These are phyloP conservation scores for Dasypolia templi DNA, from an alignment of 2,888 invertebrate genomes.

Conservation along the genomic window DNA sequence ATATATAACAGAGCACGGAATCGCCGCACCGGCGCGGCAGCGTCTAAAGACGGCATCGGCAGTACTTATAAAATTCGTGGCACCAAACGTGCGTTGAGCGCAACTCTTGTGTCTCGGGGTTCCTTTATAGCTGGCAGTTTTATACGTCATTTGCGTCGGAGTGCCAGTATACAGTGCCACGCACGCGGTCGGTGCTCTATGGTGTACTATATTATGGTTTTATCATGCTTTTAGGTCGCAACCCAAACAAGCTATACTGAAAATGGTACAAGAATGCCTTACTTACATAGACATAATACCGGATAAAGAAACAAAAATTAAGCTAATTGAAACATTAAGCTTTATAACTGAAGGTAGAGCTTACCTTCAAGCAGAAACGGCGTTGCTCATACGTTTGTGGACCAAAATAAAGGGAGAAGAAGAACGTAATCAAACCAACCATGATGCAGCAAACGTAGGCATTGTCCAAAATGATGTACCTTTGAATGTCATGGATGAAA, in stretches of 20 bases:
- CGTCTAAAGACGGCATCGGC: neutral
- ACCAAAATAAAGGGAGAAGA: slow-evolving; percentile 21
- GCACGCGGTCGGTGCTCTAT: neutral
- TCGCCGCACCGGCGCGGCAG: neutral
- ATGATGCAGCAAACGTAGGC: neutral
- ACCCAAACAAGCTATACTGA: slow-evolving; percentile 98
- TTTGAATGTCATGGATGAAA: slow-evolving; percentile 19
- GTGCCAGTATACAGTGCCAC: too few species aligned
- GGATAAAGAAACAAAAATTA: slow-evolving; percentile 96
- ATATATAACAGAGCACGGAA: neutral
- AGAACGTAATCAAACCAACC: neutral
- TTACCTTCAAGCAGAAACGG: slow-evolving; percentile 99
- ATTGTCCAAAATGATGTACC: slow-evolving; percentile 1
- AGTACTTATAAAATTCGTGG: neutral
- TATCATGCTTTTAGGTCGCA: slow-evolving; percentile 92
- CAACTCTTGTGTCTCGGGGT: neutral
- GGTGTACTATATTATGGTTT: neutral
- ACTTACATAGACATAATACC: slow-evolving; percentile 97
- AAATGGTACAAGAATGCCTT: slow-evolving; percentile 98
- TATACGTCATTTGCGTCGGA: neutral
- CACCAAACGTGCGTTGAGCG: neutral
- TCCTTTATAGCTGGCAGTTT: neutral
- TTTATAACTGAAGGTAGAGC: slow-evolving; percentile 99
- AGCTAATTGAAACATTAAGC: slow-evolving; percentile 98
- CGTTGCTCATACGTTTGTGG: slow-evolving; percentile 97